A percentile compares a stretch with the other conserved stretches of the same genome.
These are phyloP conservation scores for Drosophila rubida DNA, from an alignment of 2,888 invertebrate genomes.

Conservation along the genomic window DNA sequence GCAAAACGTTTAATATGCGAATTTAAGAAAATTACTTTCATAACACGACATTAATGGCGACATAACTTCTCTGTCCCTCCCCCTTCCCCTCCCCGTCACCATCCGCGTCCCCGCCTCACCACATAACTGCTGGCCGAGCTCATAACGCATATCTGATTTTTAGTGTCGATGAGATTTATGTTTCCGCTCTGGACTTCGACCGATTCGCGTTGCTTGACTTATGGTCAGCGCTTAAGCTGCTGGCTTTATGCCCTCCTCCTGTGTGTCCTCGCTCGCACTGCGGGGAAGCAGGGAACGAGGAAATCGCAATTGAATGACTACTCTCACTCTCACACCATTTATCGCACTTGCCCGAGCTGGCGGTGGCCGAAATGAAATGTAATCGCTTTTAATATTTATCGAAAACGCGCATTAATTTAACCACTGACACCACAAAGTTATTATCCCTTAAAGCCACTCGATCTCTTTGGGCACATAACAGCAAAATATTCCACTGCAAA, in stretches of 20 bases:
- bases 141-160: constrained; percentile 72
- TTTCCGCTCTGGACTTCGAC: constrained; percentile 27
- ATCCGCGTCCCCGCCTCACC: neutral
- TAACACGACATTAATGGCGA: constrained; percentile 77
- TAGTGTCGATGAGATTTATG: constrained; percentile 79
- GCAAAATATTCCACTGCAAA: no score
- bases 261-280: constrained; percentile 7
- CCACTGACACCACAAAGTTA: constrained; percentile 7
- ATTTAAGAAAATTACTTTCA: constrained; percentile 80
- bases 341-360: constrained; percentile 24
- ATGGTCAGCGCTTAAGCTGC: constrained; percentile 66
- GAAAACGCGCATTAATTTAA: constrained; percentile 23
- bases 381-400: constrained; percentile 55
- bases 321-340: constrained; percentile 3
- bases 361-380: constrained; percentile 49
- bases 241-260: constrained; percentile 53
- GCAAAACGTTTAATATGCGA: constrained; percentile 75
- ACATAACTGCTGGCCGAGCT: constrained; percentile 23
- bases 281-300: no score
- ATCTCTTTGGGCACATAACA: neutral
- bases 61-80: constrained; percentile 43
- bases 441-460: neutral
- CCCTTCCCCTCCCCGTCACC: neutral
- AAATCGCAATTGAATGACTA: constrained; percentile 17
- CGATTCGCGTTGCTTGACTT: constrained; percentile 57